Base-by-base conservation (phyloP, 2,113 vertebrate species). In the Cochlearius cochlearius region DNA sequence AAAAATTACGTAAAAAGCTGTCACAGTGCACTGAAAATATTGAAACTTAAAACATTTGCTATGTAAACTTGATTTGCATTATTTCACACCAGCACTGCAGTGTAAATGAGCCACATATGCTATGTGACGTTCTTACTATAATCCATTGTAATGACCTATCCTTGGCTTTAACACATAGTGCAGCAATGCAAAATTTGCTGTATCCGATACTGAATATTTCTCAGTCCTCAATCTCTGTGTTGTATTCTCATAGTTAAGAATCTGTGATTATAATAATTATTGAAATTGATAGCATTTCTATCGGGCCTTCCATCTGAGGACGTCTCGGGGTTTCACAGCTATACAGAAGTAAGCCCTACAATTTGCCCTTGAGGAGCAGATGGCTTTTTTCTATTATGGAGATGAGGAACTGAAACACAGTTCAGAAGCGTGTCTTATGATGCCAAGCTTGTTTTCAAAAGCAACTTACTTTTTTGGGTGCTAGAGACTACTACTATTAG, bases 341-440 rank as follows among this genome's bases (percentile, higher is more conserved):
- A 90, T 84, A n/a, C 52, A 86, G 86, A 88, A 90, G 36, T 58
- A 89, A 97, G 96, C 88, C 91, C 95, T 95, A 82, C 89, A 95
- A 92, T 94, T 94, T 95, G 64, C 80, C 84, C 91, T 94, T 83
- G 80, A 91, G 94, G 55, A 96, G 73, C 94, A 92, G 88, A 88
- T 91, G 91, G 68, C 64, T 89, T 92, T 92, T 92, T 95, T 91
- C 94, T 92, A 3, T 94, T 91, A 85, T 52, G 76, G 92, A 92
- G 80, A 64, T 89, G 69, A 92, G 76, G 91, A 95, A 45, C 36
- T 50, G 80, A 92, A 92, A 41, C 73, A 82, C 49, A 72, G 89
- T 84, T 95, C 90, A 82, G 74, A 78, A 81, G 73, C 5, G 0
- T 58, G 12, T 79, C 71, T 85, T 87, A 76, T 6, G 76, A 73